Percentiles rank a stretch among this genome's conserved stretches.
Evolutionary conservation across 2,797 vertebrate genomes (phyloP).

Genomic region (Cuculus canorus): DNA sequence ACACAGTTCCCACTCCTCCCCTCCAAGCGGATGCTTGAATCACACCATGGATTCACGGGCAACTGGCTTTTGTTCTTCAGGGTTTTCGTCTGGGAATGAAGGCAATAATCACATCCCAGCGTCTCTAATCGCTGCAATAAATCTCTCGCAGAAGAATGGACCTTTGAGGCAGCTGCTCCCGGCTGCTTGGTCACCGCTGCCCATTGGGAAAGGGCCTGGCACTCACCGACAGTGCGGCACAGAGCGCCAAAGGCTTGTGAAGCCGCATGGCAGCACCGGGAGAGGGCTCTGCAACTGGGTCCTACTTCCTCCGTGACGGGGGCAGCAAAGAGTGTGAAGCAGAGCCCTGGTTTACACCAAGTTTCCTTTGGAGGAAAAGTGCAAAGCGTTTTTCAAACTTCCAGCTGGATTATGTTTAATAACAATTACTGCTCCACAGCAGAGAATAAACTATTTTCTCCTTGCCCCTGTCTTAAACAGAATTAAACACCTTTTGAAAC

Average conservation of each 20-base stretch:
- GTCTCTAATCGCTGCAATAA: slow-evolving; percentile 49
- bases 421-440: not conserved
- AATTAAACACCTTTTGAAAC: not conserved
- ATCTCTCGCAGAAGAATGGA: slow-evolving; percentile 60
- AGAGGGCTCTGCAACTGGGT: not conserved
- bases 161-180: slow-evolving; percentile 20
- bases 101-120: slow-evolving; percentile 30
- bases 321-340: not conserved
- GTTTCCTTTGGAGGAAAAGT: not conserved
- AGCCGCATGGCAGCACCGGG: not conserved
- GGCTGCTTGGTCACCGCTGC: slow-evolving; percentile 33
- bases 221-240: fast-evolving
- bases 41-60: slow-evolving; percentile 27
- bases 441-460: not conserved
- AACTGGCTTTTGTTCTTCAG: slow-evolving; percentile 67
- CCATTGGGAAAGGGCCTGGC: not conserved
- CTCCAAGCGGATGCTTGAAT: slow-evolving; percentile 1
- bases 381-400: not conserved
- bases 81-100: slow-evolving; percentile 29
- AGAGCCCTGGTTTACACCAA: not conserved
- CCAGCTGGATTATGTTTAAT: not conserved
- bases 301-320: fast-evolving
- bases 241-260: fast-evolving
- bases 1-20: not conserved
- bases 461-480: not conserved